A percentile compares a stretch with the other conserved stretches of the same genome.
phyloP scores from a whole-genome alignment of 2,113 vertebrate species.

The Anguilla japonica region DNA sequence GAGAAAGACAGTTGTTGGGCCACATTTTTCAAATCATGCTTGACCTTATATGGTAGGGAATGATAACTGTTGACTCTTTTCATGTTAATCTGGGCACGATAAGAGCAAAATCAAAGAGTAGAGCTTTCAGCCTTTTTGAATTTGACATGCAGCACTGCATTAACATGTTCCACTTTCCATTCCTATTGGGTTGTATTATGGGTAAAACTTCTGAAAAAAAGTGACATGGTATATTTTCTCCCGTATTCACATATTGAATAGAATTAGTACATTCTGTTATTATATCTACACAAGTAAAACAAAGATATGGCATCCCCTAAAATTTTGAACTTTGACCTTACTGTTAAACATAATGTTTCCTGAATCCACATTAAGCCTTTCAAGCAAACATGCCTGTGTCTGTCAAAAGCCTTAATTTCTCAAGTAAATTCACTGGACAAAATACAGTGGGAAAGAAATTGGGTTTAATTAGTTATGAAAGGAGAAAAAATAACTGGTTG shows the following conservation, averaged over 20 bases:
- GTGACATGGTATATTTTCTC: not conserved
- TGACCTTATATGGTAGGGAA: constrained; percentile 23
- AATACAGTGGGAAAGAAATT: no score
- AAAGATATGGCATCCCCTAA: no score
- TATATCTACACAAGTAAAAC: no score
- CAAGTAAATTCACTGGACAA: no score
- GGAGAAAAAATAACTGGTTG: no score
- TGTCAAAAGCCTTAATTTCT: no score
- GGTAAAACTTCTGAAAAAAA: not conserved
- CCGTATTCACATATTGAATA: not conserved
- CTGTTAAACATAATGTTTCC: no score
- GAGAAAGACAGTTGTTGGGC: not conserved
- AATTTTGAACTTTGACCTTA: no score
- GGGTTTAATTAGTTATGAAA: no score
- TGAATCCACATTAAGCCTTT: no score
- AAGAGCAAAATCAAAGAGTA: constrained; percentile 5
- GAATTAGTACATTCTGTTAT: no score
- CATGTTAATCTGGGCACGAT: constrained; percentile 6
- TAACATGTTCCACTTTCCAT: not conserved
- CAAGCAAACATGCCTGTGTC: no score
- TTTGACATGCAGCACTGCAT: not conserved
- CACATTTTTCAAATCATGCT: constrained; percentile 9
- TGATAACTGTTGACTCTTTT: constrained; percentile 23
- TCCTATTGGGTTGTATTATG: not conserved
- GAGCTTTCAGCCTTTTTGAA: not conserved